A percentile compares a stretch with the other conserved stretches of the same genome.
Conservation (phyloP, 2,888 invertebrate genomes). For the Alentia gelatinosa region DNA sequence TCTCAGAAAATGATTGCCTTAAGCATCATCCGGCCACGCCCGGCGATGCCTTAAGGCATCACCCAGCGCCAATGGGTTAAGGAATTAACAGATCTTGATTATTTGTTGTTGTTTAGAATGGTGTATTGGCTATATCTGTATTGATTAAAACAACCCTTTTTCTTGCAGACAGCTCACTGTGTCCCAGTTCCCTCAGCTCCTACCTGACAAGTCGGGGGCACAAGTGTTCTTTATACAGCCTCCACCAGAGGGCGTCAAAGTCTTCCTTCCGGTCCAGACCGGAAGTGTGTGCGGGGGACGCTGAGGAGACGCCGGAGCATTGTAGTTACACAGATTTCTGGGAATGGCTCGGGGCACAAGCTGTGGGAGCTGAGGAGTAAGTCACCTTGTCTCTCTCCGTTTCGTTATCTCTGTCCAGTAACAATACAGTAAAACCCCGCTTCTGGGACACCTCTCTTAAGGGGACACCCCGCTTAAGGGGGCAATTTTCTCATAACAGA, state of each 20-base stretch:
- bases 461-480: no score
- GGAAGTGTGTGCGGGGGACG: conserved; percentile 56
- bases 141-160: no score
- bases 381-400: background rate
- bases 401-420: background rate
- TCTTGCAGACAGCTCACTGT: conserved; percentile 70
- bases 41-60: no score
- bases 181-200: conserved; percentile 71
- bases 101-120: no score
- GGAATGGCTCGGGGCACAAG: conserved; percentile 77
- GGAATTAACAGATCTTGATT: no score
- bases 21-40: no score
- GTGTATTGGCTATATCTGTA: no score
- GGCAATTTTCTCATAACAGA: no score
- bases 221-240: conserved; percentile 1
- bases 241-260: conserved; percentile 61
- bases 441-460: no score
- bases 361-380: background rate
- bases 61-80: no score
- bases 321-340: conserved; percentile 67
- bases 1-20: no score
- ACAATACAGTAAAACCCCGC: background rate
- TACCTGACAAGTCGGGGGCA: conserved; percentile 69
- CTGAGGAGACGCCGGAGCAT: conserved; percentile 58
- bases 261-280: conserved; percentile 60